These are phyloP conservation scores for Phthorimaea operculella DNA, from an alignment of 1,140 invertebrate genomes.

Conservation along the genomic window DNA sequence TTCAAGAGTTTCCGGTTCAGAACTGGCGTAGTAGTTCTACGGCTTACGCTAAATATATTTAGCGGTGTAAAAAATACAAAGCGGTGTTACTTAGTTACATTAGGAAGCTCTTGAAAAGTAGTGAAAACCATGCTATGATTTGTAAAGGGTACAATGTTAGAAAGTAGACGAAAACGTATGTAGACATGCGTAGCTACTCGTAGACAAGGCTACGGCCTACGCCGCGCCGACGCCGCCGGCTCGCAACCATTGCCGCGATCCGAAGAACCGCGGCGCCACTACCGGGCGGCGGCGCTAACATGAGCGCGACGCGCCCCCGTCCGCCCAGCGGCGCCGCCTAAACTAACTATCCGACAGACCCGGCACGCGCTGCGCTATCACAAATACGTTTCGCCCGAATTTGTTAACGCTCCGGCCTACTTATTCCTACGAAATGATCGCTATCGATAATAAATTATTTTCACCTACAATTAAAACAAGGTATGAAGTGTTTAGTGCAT, in stretches of 20 bases:
- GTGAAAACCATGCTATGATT: neutral
- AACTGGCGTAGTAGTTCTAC: neutral
- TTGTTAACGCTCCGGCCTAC: conserved; percentile 61
- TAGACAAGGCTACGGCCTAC: neutral
- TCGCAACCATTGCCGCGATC: neutral
- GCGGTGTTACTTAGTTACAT: neutral
- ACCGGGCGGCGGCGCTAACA: neutral
- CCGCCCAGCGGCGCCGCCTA: neutral
- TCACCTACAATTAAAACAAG: conserved; percentile 64
- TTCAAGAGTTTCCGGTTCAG: neutral
- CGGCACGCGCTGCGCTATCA: conserved; percentile 46
- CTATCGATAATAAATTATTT: conserved; percentile 67
- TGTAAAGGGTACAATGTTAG: neutral
- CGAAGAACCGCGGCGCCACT: neutral
- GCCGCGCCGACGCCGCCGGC: neutral
- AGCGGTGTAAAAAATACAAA: neutral
- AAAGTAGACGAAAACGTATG: conserved; percentile 1
- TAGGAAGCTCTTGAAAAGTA: neutral
- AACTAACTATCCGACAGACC: neutral
- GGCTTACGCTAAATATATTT: neutral
- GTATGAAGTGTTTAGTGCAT: conserved; percentile 60
- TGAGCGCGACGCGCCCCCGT: neutral
- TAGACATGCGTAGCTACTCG: conserved; percentile 4
- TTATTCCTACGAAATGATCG: conserved; percentile 65
- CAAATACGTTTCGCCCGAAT: conserved; percentile 61